phyloP scores from a whole-genome alignment of 1,140 invertebrate species.

The Apocrypta bakeri region DNA sequence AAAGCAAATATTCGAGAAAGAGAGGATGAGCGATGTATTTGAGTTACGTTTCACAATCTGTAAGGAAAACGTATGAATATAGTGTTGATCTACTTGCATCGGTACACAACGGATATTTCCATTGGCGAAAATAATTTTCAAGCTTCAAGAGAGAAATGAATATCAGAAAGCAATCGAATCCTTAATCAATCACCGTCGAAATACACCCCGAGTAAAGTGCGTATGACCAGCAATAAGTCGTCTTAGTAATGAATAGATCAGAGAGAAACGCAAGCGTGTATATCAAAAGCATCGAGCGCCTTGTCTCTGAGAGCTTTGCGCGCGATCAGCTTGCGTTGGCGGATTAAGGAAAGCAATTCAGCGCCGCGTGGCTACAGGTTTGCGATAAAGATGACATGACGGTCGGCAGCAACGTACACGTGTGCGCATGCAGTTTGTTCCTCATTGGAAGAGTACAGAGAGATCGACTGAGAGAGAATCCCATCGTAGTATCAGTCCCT shows the following conservation, averaged over 20 bases:
- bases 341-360: slow-evolving; percentile 42
- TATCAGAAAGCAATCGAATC: too few species aligned
- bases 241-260: not conserved
- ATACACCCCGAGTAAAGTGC: too few species aligned
- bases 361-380: not conserved
- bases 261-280: not conserved
- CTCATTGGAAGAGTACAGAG: not conserved
- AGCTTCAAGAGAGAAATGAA: too few species aligned
- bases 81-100: not conserved
- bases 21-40: too few species aligned
- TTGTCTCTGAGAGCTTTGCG: slow-evolving; percentile 14
- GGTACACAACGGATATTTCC: not conserved
- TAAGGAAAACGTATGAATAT: too few species aligned
- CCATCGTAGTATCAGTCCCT: slow-evolving; percentile 6
- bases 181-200: too few species aligned
- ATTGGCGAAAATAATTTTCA: not conserved
- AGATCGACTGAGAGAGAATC: not conserved
- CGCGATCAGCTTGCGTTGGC: not conserved
- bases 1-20: slow-evolving; percentile 10
- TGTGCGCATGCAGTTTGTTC: slow-evolving; percentile 11
- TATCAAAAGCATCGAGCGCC: not conserved
- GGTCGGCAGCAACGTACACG: slow-evolving; percentile 10
- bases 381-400: slow-evolving; percentile 10
- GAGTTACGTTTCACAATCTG: too few species aligned
- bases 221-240: slow-evolving; percentile 1